Evolutionary conservation across 2,113 vertebrate species (phyloP), one percentile per base, ranked within the genome.

Genomic region (Coregonus clupeaformis): DNA sequence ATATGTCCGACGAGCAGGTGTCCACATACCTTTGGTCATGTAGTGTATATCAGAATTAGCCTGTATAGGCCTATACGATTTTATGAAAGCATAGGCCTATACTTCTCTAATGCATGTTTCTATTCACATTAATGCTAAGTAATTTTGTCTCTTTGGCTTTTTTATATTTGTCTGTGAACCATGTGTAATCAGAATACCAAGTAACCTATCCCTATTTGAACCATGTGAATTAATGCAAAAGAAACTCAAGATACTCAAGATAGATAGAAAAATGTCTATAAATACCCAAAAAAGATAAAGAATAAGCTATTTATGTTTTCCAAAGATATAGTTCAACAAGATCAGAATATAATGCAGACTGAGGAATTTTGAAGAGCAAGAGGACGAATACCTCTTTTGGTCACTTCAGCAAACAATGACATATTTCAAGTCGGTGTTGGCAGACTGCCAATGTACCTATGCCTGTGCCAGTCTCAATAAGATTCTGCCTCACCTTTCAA

Each of bases 361-460:
- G 7, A 7, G 57, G 30, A 36, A 67, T 30, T 27, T 30, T 36
- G 4, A 20, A 20, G 65, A 67, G 24, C 65, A 67, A 29, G 16
- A 67, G 18, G 29, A 67, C 18, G 14, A 67, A 66, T 36, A 13
- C 29, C 13, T 30, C 14, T 67, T 67, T 22, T 22, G 57, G n/a
- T 16, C 18, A 60, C 57, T 22, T 60, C 13, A 20, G 52, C 57
- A 49, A 42, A 30, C 63, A 66, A 22, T 47, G 0, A 57, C 49
- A 67, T 73, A 76, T 76, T 57, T 71, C 62, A 3, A 30, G 55
- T 68, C 47, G 29, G 25, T 25, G 18, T 69, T 82, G 77, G 74
- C 67, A 71, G 24, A 24, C 2, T 68, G 70, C 66, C 71, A 77
- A 45, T n/a, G 42, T 73, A 24, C 57, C 57, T 9, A 14, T 82